These are phyloP conservation scores for Cariama cristata DNA, from an alignment of 2,113 vertebrate genomes.

Conservation along the genomic window DNA sequence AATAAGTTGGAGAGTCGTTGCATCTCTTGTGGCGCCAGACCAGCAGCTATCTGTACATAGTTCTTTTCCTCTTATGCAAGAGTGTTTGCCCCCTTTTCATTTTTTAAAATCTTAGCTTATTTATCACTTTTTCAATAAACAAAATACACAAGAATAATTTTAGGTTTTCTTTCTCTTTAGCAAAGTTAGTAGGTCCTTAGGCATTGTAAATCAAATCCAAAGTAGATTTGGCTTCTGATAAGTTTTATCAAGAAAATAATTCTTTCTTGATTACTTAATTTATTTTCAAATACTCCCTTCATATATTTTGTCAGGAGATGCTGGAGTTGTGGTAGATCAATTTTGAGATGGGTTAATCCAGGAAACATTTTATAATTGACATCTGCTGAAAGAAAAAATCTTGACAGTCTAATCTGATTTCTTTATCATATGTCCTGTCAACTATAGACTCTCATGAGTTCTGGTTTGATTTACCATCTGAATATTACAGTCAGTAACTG, in stretches of 20 bases:
- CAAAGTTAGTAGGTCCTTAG: neutral
- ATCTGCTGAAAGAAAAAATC: neutral
- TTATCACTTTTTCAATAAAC: constrained; percentile 7
- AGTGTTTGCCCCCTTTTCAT: neutral
- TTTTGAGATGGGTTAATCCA: neutral
- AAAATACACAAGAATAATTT: neutral
- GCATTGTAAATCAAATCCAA: neutral
- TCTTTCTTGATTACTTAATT: neutral
- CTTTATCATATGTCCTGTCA: neutral
- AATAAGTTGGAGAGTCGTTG: constrained; percentile 2
- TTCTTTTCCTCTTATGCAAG: neutral
- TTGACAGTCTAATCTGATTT: neutral
- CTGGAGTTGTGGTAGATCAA: neutral
- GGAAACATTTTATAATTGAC: neutral
- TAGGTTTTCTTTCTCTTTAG: neutral
- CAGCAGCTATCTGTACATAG: neutral
- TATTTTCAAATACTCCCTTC: neutral
- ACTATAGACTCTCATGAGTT: neutral
- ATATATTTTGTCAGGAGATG: neutral
- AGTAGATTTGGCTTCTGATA: neutral
- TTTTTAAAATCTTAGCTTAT: neutral
- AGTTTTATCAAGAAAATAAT: neutral
- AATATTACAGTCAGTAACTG: neutral
- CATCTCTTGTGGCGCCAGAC: constrained; percentile 10
- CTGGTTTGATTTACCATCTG: neutral